Conservation (phyloP, 2,888 invertebrate species). For the Eupithecia vulgata region DNA sequence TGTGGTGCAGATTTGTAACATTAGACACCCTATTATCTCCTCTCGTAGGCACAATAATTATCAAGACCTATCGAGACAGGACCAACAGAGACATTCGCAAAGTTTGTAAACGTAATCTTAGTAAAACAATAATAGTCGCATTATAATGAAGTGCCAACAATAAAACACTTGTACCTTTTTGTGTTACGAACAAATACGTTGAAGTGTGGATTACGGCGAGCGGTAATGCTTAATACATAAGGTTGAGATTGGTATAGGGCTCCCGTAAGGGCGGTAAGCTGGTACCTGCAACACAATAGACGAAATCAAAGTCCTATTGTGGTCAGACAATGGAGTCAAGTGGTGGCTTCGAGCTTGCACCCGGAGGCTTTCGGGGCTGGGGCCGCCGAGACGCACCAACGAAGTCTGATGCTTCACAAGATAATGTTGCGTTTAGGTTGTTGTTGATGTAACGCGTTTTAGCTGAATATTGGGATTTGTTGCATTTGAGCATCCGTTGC, state of each 20-base stretch:
- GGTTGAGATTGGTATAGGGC: slow-evolving; percentile 12
- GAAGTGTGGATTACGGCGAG: slow-evolving; percentile 6
- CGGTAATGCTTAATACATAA: not conserved
- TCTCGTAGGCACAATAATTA: not conserved
- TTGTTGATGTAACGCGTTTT: not conserved
- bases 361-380: slow-evolving; percentile 11
- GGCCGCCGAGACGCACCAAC: slow-evolving; percentile 7
- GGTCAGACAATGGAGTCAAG: slow-evolving; percentile 68
- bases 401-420: not conserved
- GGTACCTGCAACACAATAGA: slow-evolving; percentile 68
- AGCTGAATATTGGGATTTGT: not conserved
- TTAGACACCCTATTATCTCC: not conserved
- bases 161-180: slow-evolving; percentile 37
- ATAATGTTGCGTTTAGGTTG: not conserved
- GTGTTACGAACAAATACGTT: slow-evolving; percentile 36
- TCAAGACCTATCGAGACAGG: not conserved
- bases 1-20: too few relatives aligned
- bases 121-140: slow-evolving; percentile 37
- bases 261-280: slow-evolving; percentile 24
- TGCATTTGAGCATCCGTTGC: not conserved
- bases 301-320: slow-evolving; percentile 71
- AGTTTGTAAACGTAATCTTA: slow-evolving; percentile 23
- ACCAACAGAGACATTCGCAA: not conserved
- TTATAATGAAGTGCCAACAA: slow-evolving; percentile 32
- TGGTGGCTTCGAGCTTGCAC: slow-evolving; percentile 55